Evolutionary conservation across 2,797 vertebrate species (phyloP).

Genomic region (Microhierax caerulescens): DNA sequence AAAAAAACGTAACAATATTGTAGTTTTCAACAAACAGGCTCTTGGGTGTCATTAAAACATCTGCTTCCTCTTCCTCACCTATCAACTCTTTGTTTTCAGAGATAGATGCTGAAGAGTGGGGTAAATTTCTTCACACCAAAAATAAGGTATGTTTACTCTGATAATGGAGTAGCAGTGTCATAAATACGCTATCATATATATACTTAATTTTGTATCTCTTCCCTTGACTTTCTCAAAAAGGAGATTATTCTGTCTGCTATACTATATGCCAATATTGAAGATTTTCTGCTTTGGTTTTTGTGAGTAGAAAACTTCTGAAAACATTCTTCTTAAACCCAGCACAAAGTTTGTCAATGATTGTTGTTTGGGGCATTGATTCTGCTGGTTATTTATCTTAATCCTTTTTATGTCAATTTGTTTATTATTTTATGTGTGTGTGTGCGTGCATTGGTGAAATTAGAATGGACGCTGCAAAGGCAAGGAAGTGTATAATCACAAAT

Average conservation of each 20-base stretch:
- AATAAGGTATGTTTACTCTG: slow-evolving; percentile 85
- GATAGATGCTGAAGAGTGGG: slow-evolving; percentile 95
- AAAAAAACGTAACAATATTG: background rate
- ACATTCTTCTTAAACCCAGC: background rate
- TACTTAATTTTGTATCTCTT: background rate
- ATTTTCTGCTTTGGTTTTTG: background rate
- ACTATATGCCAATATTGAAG: background rate
- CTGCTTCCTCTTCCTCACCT: background rate
- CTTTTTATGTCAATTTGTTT: background rate
- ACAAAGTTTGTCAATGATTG: background rate
- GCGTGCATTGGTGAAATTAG: background rate
- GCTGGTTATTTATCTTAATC: background rate
- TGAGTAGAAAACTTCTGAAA: background rate
- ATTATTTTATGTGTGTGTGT: background rate
- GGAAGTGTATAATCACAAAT: background rate
- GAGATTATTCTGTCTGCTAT: background rate
- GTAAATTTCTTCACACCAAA: slow-evolving; percentile 98
- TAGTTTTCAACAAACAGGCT: background rate
- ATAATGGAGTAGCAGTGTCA: background rate
- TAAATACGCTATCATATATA: background rate
- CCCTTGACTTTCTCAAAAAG: background rate
- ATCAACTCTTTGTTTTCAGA: slow-evolving; percentile 79
- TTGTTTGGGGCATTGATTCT: background rate
- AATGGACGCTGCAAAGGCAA: background rate
- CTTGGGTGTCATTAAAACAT: background rate